Evolutionary conservation across 2,888 invertebrate genomes (phyloP).

Genomic region (Unio pictorum): DNA sequence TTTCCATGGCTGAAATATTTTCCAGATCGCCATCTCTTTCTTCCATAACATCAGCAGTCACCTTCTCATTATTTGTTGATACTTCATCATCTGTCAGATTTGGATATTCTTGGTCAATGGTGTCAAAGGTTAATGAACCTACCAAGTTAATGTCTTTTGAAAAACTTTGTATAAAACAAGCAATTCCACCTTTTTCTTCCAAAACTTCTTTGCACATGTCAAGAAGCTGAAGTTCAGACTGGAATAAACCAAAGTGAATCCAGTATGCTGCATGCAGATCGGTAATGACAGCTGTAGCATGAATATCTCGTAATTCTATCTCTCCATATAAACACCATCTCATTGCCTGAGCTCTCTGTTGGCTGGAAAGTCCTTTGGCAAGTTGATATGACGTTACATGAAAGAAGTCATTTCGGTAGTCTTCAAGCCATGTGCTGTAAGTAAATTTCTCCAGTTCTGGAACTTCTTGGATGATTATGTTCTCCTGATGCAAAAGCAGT

Average conservation of each 20-base stretch:
- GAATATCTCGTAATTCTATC: not conserved
- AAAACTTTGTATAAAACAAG: too few species aligned
- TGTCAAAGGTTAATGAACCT: too few species aligned
- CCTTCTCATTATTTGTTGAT: too few species aligned
- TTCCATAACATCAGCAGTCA: too few species aligned
- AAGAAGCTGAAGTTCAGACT: constrained; percentile 13
- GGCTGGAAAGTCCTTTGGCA: not conserved
- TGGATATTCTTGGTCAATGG: too few species aligned
- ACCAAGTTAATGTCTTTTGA: too few species aligned
- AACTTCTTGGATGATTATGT: constrained; percentile 13
- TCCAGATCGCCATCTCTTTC: too few species aligned
- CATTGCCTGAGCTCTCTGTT: not conserved
- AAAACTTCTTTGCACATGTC: constrained; percentile 5
- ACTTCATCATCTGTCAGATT: not conserved
- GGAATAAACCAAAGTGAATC: constrained; percentile 4
- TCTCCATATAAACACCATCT: constrained; percentile 11
- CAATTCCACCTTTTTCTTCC: not conserved
- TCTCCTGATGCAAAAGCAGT: constrained; percentile 19
- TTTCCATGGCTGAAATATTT: too few species aligned
- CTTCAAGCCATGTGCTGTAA: constrained; percentile 7
- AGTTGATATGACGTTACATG: constrained; percentile 10
- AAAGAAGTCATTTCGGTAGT: constrained; percentile 29
- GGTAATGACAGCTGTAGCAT: not conserved
- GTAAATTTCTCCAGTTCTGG: constrained; percentile 6
- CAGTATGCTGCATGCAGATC: constrained; percentile 15